A percentile compares a stretch with the other conserved stretches of the same genome.
phyloP scores from a whole-genome alignment of 2,113 vertebrate species.

The Siniperca knerii region DNA sequence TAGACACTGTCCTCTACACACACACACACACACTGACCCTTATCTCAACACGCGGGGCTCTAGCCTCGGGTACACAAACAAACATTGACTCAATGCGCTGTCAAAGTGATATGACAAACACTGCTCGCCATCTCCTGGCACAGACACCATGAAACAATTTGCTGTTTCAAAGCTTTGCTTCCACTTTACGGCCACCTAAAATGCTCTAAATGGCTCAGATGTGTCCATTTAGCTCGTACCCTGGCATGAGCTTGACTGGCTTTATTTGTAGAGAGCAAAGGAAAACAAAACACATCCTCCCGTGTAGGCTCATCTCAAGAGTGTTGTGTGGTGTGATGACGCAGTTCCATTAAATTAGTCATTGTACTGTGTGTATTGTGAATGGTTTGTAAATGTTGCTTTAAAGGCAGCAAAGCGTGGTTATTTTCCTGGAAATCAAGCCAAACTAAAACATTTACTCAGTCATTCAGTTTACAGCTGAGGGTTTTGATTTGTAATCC shows the following conservation, averaged over 20 bases:
- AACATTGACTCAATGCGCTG: conserved; percentile 60
- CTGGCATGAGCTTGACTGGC: conserved; percentile 47
- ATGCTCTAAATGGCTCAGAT: conserved; percentile 51
- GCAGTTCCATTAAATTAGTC: conserved; percentile 58
- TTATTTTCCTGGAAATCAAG: conserved; percentile 73
- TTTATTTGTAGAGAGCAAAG: conserved; percentile 59
- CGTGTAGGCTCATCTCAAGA: conserved; percentile 47
- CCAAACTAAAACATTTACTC: conserved; percentile 72
- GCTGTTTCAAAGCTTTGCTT: conserved; percentile 54
- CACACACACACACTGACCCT: conserved; percentile 47
- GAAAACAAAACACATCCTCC: conserved; percentile 56
- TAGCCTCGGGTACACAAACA: conserved; percentile 56
- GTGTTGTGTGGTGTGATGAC: conserved; percentile 52
- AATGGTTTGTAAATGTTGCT: conserved; percentile 59
- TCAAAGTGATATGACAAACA: conserved; percentile 63
- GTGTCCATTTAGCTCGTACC: conserved; percentile 57
- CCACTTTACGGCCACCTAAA: conserved; percentile 47
- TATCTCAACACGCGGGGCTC: conserved; percentile 53
- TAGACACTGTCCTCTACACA: conserved; percentile 39
- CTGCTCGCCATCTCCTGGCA: conserved; percentile 26
- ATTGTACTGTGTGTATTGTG: conserved; percentile 43
- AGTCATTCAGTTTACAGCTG: conserved; percentile 56
- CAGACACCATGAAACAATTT: neutral
- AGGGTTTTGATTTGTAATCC: conserved; percentile 45
- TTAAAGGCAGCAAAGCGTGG: conserved; percentile 36